phyloP scores from a whole-genome alignment of 2,797 vertebrate genomes.

The Hapalemur alaotrensis region DNA sequence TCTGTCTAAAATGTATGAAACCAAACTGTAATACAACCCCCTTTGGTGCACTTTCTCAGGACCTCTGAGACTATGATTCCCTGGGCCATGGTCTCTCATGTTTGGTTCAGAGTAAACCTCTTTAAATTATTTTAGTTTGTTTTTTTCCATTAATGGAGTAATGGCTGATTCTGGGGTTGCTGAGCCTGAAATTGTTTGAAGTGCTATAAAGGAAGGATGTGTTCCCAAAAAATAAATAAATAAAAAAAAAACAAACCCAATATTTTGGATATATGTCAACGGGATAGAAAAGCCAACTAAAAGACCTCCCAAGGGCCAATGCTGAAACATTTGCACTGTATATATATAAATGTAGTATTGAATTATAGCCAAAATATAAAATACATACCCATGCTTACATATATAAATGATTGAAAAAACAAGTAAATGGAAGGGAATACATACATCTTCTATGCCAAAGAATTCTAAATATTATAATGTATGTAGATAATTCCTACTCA shows the following conservation, averaged over 20 bases:
- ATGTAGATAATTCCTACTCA: not conserved
- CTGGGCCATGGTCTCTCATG: not conserved
- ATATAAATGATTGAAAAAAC: not conserved
- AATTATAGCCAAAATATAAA: not conserved
- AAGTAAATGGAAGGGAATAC: not conserved
- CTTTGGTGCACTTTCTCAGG: not conserved
- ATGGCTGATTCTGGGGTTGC: not conserved
- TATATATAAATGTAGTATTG: not conserved
- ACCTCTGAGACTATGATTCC: not conserved
- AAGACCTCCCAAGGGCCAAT: not conserved
- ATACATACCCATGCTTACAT: not conserved
- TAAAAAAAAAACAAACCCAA: not conserved
- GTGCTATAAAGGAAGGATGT: not conserved
- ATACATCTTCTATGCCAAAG: not conserved
- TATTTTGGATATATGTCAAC: not conserved
- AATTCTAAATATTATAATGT: not conserved
- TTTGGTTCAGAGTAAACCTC: not conserved
- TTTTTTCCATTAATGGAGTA: not conserved
- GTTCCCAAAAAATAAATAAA: too few relatives aligned
- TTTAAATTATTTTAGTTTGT: not conserved
- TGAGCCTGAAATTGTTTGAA: not conserved
- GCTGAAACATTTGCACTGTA: not conserved
- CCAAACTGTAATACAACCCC: not conserved
- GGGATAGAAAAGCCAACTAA: not conserved
- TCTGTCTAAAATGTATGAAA: not conserved